Percentiles rank a stretch among this genome's conserved stretches.
Conservation (phyloP, 2,797 vertebrate genomes). For the Amniataba percoides region DNA sequence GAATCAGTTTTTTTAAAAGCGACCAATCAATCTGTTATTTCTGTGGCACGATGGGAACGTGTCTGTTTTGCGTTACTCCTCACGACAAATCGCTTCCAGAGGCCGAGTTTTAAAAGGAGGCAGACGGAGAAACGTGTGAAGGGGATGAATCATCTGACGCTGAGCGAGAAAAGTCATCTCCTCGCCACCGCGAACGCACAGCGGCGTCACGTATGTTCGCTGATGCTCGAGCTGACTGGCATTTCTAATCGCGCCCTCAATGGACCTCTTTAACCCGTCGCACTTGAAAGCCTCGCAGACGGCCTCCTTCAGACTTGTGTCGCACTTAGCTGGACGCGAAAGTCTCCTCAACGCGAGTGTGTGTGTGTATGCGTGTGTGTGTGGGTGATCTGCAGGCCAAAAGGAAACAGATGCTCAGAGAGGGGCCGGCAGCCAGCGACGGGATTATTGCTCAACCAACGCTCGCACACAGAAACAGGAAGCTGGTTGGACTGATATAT, state of each 20-base stretch:
- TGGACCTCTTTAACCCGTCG: constrained; percentile 19
- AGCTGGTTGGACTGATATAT: not conserved
- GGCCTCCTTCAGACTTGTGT: constrained; percentile 20
- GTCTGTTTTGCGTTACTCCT: constrained; percentile 55
- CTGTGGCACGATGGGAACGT: not conserved
- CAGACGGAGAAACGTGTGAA: constrained; percentile 43
- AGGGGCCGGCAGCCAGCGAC: constrained; percentile 36
- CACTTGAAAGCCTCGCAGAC: constrained; percentile 22
- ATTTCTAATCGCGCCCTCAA: constrained; percentile 22
- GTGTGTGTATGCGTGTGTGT: not conserved
- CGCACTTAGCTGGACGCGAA: constrained; percentile 25
- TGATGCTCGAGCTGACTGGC: constrained; percentile 14
- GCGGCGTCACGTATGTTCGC: no score
- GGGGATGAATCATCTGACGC: constrained; percentile 45
- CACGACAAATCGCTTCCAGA: constrained; percentile 47
- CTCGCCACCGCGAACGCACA: no score
- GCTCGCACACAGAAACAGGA: constrained; percentile 40
- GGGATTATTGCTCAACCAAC: constrained; percentile 52
- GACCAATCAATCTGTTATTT: constrained; percentile 4
- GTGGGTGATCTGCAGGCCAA: constrained; percentile 41
- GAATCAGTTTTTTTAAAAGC: not conserved
- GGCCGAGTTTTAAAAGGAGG: constrained; percentile 30
- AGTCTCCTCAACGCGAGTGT: not conserved
- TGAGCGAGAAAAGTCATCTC: not conserved
- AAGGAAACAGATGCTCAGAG: constrained; percentile 71